These are phyloP conservation scores for Melinaea marsaeus DNA, from an alignment of 2,888 invertebrate genomes.

Conservation along the genomic window DNA sequence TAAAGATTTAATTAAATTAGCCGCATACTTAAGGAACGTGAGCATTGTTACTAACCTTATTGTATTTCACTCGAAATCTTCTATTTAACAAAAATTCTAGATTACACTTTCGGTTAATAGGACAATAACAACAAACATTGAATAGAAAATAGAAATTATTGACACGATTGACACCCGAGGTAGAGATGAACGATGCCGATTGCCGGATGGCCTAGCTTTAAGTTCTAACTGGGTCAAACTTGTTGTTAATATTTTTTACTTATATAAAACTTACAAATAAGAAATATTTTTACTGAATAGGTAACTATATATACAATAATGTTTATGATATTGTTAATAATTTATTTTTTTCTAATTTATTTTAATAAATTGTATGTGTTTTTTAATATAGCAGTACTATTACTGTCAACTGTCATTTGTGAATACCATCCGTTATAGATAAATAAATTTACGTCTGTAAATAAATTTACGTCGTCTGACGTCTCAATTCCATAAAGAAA, in stretches of 20 bases:
- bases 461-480: conserved; percentile 1
- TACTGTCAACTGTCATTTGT: no score
- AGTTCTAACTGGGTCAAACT: conserved; percentile 22
- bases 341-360: no score
- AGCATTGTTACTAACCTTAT: neutral
- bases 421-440: neutral
- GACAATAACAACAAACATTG: conserved; percentile 39
- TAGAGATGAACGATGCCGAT: conserved; percentile 42
- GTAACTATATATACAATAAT: no score
- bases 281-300: no score
- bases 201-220: conserved; percentile 5
- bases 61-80: neutral
- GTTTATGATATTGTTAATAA: no score
- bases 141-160: conserved; percentile 35
- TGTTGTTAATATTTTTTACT: conserved; percentile 1
- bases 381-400: no score
- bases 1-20: conserved; percentile 2
- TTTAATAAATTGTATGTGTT: no score
- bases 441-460: neutral
- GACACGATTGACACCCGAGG: conserved; percentile 54
- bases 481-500: neutral
- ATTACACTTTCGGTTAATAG: conserved; percentile 28
- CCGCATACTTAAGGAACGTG: neutral
- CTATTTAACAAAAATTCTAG: conserved; percentile 10
- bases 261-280: neutral